Base-by-base conservation (phyloP, 2,113 vertebrate species). In the Pitta sordida region DNA sequence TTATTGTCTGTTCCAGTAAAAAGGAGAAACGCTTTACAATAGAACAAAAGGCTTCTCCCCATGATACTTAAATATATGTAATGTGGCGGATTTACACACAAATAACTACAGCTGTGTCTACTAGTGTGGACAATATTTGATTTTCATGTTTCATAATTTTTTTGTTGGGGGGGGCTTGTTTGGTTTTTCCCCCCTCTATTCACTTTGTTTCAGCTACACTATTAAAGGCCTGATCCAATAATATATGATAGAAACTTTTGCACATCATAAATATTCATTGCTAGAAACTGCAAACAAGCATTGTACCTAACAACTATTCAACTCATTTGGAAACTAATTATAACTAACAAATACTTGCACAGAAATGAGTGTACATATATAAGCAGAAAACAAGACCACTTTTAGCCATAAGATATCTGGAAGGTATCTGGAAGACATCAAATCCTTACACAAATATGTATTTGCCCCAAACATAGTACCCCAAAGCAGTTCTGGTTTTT, bases 181-280 rank as follows among this genome's bases (percentile, higher is more conserved):
- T 9, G 51, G 41, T 62, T 52, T 11, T 2, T 13, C 36, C 16
- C 10, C 26, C 60, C 32, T 70, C 34, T 86, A 26, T 52, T 89
- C 87, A 51, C 34, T 67, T 64, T 60, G 20, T 64, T 84, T 76
- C 51, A 4, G 68, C 18, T 74, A 49, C 26, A 6, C 2, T 41
- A 34, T 44, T 58, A 79, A 74, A 58, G n/a, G 32, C 17, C 7
- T 3, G 15, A 70, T 73, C 41, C 43, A 82, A 24, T 15, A 64
- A 10, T 29, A 34, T 34, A 48, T 27, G 56, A 68, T 7, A 86
- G 48, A 79, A 91, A 44, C 26, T 82, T 82, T 73, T 92, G 32
- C n/a, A 23, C 34, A n/a, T 64, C 29, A 53, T 84, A 76, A 94
- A 91, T 88, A 94, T 89, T 94, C 80, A 89, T 69, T 36, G 37